A percentile compares a stretch with the other conserved stretches of the same genome.
Evolutionary conservation across 2,113 vertebrate genomes (phyloP).

Genomic region (Oncorhynchus mykiss): DNA sequence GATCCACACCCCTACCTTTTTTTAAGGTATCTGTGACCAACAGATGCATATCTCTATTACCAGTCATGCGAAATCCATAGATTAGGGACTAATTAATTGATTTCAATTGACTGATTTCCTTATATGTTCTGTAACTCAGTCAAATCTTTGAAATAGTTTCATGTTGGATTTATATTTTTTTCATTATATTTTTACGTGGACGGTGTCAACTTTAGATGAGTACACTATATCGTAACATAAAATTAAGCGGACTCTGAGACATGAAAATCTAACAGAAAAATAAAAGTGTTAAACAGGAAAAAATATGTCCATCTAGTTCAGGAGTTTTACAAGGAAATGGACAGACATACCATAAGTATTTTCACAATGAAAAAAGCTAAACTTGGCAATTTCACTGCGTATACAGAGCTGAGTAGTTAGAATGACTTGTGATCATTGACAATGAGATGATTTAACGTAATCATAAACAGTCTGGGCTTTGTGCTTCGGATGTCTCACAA

Average conservation of each 20-base stretch:
- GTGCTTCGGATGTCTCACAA: conserved; percentile 30
- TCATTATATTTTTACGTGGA: background rate
- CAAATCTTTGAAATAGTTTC: too few species aligned
- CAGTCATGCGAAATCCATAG: too few species aligned
- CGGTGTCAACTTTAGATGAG: background rate
- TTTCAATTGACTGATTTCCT: too few species aligned
- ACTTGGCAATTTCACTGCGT: background rate
- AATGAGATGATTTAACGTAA: conserved; percentile 9
- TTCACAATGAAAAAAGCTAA: background rate
- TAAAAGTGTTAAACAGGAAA: background rate
- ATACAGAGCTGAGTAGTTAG: background rate
- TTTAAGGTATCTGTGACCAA: too few species aligned
- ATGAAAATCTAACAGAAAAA: background rate
- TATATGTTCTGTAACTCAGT: too few species aligned
- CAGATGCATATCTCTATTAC: too few species aligned
- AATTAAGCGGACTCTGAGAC: background rate
- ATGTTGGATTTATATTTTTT: too few species aligned
- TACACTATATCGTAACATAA: background rate
- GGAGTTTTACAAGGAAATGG: background rate
- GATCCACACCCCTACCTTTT: too few species aligned
- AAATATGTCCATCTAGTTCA: background rate
- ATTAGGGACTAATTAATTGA: too few species aligned
- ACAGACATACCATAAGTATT: background rate
- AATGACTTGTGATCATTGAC: background rate
- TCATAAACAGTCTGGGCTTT: conserved; percentile 12